Evolutionary conservation across 2,888 invertebrate genomes (phyloP).

Genomic region (Phrixothrix hirtus): DNA sequence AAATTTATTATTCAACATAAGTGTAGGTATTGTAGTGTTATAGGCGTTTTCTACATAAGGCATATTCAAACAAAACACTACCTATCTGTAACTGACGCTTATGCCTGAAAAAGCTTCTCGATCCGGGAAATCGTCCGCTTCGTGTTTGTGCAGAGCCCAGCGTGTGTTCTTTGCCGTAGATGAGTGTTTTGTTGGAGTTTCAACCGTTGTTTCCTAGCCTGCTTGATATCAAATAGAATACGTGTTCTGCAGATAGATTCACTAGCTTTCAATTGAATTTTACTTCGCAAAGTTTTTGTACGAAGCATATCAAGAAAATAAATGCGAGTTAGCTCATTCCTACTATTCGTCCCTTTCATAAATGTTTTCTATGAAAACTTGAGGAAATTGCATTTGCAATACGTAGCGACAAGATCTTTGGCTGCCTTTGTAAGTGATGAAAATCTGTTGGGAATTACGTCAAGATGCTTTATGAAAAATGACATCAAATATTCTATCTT

Average conservation of each 20-base stretch:
- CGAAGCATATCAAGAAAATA: conserved; percentile 18
- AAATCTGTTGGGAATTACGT: background rate
- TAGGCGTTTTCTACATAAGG: too few relatives aligned
- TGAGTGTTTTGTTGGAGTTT: conserved; percentile 41
- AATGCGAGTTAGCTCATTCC: conserved; percentile 9
- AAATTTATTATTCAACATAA: too few relatives aligned
- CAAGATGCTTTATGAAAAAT: too few relatives aligned
- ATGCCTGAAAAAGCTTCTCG: conserved; percentile 16
- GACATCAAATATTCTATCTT: too few relatives aligned
- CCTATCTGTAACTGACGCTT: conserved; percentile 21
- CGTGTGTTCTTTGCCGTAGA: conserved; percentile 29
- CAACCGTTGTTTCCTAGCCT: conserved; percentile 39
- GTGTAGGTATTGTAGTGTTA: too few relatives aligned
- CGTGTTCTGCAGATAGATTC: conserved; percentile 43
- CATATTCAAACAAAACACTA: conserved; percentile 9
- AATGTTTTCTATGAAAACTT: conserved; percentile 23
- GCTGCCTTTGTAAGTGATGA: conserved; percentile 3
- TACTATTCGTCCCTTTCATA: conserved; percentile 3
- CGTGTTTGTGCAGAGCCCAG: conserved; percentile 26
- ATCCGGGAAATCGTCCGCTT: conserved; percentile 20
- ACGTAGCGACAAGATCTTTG: conserved; percentile 8
- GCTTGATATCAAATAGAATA: conserved; percentile 42
- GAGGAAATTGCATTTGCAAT: conserved; percentile 22
- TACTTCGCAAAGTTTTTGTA: conserved; percentile 35
- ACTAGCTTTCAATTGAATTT: conserved; percentile 29